Percentiles rank a stretch among this genome's conserved stretches.
Conservation (phyloP, 1,140 invertebrate genomes). For the Diachasma alloeum region DNA sequence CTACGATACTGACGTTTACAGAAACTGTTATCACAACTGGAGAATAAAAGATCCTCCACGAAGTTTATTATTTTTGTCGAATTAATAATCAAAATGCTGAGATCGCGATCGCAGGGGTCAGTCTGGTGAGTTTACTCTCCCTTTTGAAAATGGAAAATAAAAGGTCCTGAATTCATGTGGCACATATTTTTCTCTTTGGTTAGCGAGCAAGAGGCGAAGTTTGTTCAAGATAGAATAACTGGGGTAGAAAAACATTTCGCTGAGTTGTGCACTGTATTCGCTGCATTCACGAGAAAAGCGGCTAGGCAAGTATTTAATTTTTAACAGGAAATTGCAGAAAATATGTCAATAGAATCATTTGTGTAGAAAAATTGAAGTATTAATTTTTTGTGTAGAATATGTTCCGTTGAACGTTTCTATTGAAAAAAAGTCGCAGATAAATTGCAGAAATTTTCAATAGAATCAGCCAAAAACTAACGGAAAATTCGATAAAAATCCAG, state of each 20-base stretch:
- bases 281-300: constrained; percentile 73
- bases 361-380: too few relatives aligned
- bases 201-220: constrained; percentile 73
- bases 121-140: constrained; percentile 44
- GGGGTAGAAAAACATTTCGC: constrained; percentile 74
- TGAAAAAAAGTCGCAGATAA: too few relatives aligned
- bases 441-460: too few relatives aligned
- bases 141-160: background rate
- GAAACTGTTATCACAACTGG: background rate
- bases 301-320: constrained; percentile 66
- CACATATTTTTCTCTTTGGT: constrained; percentile 9
- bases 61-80: background rate
- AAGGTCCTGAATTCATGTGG: background rate
- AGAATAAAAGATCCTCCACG: too few relatives aligned
- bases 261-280: constrained; percentile 73
- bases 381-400: too few relatives aligned
- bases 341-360: too few relatives aligned
- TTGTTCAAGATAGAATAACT: constrained; percentile 76
- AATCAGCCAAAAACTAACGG: too few relatives aligned
- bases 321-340: too few relatives aligned
- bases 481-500: too few relatives aligned
- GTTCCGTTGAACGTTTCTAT: too few relatives aligned
- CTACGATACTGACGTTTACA: constrained; percentile 15
- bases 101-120: constrained; percentile 48
- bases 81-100: constrained; percentile 42